A percentile compares a stretch with the other conserved stretches of the same genome.
phyloP scores from a whole-genome alignment of 2,888 invertebrate species.

The Lamellibrachia columna region DNA sequence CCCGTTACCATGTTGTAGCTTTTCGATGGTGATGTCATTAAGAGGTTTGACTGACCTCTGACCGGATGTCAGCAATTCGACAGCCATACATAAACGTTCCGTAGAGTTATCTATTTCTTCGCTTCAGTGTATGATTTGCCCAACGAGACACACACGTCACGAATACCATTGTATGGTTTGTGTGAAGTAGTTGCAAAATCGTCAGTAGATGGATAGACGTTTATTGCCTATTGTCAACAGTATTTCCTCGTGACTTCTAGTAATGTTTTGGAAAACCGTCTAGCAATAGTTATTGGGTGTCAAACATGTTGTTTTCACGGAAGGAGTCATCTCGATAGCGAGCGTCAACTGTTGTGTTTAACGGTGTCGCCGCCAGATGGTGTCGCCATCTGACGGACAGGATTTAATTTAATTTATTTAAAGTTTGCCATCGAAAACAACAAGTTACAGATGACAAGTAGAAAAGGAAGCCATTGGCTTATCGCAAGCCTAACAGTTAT shows the following conservation, averaged over 20 bases:
- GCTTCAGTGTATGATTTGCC: too few relatives aligned
- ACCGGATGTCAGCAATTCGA: too few relatives aligned
- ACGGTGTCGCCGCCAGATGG: background rate
- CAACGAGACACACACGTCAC: too few relatives aligned
- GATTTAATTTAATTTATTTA: background rate
- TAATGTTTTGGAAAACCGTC: background rate
- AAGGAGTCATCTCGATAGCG: background rate
- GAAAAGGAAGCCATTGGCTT: background rate
- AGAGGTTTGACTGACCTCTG: too few relatives aligned
- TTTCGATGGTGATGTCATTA: too few relatives aligned
- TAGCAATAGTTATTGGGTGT: background rate
- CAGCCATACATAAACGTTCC: too few relatives aligned
- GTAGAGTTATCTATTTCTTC: too few relatives aligned
- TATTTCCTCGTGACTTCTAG: background rate
- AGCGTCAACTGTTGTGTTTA: background rate
- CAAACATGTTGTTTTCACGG: background rate
- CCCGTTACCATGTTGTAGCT: too few relatives aligned
- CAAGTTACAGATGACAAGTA: background rate
- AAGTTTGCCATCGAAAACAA: background rate
- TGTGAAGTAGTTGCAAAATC: background rate
- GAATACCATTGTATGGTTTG: too few relatives aligned
- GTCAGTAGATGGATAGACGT: background rate
- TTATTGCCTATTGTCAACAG: background rate
- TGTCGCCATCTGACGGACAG: constrained; percentile 3
- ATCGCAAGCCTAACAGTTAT: background rate